These are phyloP conservation scores for Andrena cerasifolii DNA, from an alignment of 1,140 invertebrate genomes.

Conservation along the genomic window DNA sequence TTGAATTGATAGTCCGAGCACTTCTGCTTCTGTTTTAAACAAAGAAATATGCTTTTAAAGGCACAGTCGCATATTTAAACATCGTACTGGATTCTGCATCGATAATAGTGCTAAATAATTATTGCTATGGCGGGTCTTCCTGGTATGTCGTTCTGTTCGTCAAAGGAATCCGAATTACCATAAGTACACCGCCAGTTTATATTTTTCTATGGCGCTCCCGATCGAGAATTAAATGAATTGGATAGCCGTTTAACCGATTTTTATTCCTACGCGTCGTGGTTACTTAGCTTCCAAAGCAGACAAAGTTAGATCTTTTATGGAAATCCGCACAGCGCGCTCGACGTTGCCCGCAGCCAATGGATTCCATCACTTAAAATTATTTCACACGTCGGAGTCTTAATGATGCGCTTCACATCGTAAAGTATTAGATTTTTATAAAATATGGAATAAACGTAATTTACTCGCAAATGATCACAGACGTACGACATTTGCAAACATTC, in stretches of 20 bases:
- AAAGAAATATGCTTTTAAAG: neutral
- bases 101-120: constrained; percentile 51
- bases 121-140: constrained; percentile 33
- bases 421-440: constrained; percentile 51
- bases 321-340: neutral
- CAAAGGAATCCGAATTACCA: constrained; percentile 36
- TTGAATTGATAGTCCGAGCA: constrained; percentile 18
- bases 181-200: constrained; percentile 40
- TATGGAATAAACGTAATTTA: constrained; percentile 41
- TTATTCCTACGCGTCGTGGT: constrained; percentile 27
- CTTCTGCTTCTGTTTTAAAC: constrained; percentile 41
- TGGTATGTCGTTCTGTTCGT: constrained; percentile 40
- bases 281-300: constrained; percentile 32
- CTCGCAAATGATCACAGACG: constrained; percentile 17
- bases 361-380: constrained; percentile 46
- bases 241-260: constrained; percentile 46
- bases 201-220: constrained; percentile 47
- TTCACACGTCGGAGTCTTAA: constrained; percentile 19
- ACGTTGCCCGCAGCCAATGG: neutral
- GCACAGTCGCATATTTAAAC: constrained; percentile 2
- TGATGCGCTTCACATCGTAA: constrained; percentile 13
- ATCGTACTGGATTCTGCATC: constrained; percentile 42
- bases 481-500: constrained; percentile 30
- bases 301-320: constrained; percentile 6
- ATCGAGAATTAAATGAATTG: constrained; percentile 44